These are phyloP conservation scores for Pachliopta kotzebuea DNA, from an alignment of 2,888 invertebrate species.

Conservation along the genomic window DNA sequence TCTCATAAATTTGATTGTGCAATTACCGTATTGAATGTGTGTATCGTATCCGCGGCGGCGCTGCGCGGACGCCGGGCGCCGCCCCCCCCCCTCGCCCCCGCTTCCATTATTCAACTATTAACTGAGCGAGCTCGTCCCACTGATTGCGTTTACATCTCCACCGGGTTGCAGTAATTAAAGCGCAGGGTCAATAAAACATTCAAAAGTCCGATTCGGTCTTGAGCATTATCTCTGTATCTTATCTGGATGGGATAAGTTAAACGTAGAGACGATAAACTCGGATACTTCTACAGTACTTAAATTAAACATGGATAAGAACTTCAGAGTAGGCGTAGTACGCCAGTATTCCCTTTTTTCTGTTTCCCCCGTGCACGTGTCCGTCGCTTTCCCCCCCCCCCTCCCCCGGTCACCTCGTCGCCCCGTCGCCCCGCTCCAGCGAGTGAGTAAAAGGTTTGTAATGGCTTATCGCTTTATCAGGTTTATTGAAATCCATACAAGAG, in stretches of 20 bases:
- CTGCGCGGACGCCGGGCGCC: slow-evolving; percentile 1
- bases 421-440: slow-evolving; percentile 26
- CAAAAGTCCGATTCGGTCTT: slow-evolving; percentile 27
- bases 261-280: slow-evolving; percentile 17
- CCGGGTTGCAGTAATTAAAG: slow-evolving; percentile 21
- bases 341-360: slow-evolving; percentile 3
- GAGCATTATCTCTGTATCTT: slow-evolving; percentile 28
- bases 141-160: slow-evolving; percentile 21
- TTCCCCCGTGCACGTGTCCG: too few relatives aligned
- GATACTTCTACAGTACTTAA: slow-evolving; percentile 28
- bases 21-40: slow-evolving; percentile 35
- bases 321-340: slow-evolving; percentile 6
- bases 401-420: too few relatives aligned
- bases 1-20: slow-evolving; percentile 44
- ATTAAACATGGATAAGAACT: slow-evolving; percentile 13
- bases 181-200: slow-evolving; percentile 25
- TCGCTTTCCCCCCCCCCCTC: too few relatives aligned
- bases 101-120: slow-evolving; percentile 28
- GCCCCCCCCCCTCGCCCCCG: background rate
- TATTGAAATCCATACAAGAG: slow-evolving; percentile 75
- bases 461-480: slow-evolving; percentile 68
- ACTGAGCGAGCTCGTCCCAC: slow-evolving; percentile 27
- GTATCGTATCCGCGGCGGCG: slow-evolving; percentile 30
- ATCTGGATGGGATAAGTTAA: slow-evolving; percentile 23
- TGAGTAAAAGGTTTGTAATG: slow-evolving; percentile 53